A percentile compares a stretch with the other conserved stretches of the same genome.
These are phyloP conservation scores for Eupeodes luniger DNA, from an alignment of 2,888 invertebrate genomes.

Conservation along the genomic window DNA sequence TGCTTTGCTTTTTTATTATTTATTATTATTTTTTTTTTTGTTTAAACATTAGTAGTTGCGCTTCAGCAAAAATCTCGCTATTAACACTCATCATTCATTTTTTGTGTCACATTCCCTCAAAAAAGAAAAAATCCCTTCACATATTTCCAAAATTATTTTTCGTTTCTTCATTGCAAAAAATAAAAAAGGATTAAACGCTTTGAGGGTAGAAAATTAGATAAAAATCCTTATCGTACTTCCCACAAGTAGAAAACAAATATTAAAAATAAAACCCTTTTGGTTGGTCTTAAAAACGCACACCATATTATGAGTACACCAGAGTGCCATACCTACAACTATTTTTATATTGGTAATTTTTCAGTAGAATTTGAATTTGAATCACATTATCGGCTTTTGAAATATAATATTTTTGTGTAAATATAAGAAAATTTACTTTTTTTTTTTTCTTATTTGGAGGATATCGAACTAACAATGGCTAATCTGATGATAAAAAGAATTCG, in stretches of 20 bases:
- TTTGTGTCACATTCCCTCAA: conserved; percentile 3
- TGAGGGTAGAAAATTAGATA: conserved; percentile 35
- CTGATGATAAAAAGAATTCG: conserved; percentile 45
- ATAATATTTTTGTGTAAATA: conserved; percentile 31
- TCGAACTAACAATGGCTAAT: conserved; percentile 43
- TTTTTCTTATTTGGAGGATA: conserved; percentile 17
- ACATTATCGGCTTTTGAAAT: conserved; percentile 46
- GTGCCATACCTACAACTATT: background rate
- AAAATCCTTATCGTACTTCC: conserved; percentile 36
- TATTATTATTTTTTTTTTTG: background rate
- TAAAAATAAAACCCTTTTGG: conserved; percentile 27
- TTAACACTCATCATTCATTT: conserved; percentile 28
- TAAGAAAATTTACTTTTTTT: conserved; percentile 12
- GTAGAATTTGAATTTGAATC: conserved; percentile 52
- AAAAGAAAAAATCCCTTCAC: conserved; percentile 5
- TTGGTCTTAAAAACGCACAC: conserved; percentile 9
- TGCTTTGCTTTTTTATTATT: conserved; percentile 7
- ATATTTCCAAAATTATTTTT: background rate
- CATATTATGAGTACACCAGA: background rate
- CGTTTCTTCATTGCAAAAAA: conserved; percentile 12
- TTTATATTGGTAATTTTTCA: conserved; percentile 37
- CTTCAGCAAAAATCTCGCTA: conserved; percentile 26
- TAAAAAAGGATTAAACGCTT: conserved; percentile 37
- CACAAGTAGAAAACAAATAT: background rate
- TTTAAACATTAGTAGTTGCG: conserved; percentile 12